phyloP scores from a whole-genome alignment of 2,113 vertebrate genomes.

The Pygoscelis adeliae region DNA sequence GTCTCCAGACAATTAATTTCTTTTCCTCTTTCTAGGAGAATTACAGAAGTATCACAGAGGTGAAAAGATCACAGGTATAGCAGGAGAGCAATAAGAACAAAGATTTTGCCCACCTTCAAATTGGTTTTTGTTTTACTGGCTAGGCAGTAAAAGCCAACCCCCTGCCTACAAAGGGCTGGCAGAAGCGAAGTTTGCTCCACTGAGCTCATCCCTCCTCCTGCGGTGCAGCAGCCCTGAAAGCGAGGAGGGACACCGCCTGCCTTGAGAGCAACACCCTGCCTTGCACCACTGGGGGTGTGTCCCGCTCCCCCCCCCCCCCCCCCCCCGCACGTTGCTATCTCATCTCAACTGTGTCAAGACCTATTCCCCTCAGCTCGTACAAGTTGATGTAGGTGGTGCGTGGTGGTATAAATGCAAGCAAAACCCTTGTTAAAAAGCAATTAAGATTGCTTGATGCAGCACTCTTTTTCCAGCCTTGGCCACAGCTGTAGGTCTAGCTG shows the following conservation, averaged over 20 bases:
- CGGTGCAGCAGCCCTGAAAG: background rate
- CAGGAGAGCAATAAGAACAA: background rate
- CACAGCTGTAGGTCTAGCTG: background rate
- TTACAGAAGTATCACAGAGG: background rate
- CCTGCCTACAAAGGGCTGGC: background rate
- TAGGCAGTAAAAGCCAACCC: background rate
- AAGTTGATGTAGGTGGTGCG: background rate
- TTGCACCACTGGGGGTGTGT: rapidly evolving
- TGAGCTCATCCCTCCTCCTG: background rate
- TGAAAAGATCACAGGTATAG: background rate
- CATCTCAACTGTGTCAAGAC: background rate
- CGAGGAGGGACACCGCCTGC: rapidly evolving
- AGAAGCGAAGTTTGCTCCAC: background rate
- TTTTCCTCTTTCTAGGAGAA: background rate
- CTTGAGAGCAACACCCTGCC: background rate
- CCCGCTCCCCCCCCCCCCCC: too few relatives aligned
- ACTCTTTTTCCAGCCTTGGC: background rate
- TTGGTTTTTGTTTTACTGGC: background rate
- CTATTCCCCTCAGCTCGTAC: background rate
- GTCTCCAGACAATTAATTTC: background rate
- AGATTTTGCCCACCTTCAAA: background rate
- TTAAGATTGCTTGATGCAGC: background rate
- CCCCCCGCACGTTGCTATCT: background rate
- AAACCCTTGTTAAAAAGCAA: background rate
- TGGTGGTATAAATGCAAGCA: background rate